phyloP scores from a whole-genome alignment of 2,888 invertebrate genomes.

The Yponomeuta cagnagella region DNA sequence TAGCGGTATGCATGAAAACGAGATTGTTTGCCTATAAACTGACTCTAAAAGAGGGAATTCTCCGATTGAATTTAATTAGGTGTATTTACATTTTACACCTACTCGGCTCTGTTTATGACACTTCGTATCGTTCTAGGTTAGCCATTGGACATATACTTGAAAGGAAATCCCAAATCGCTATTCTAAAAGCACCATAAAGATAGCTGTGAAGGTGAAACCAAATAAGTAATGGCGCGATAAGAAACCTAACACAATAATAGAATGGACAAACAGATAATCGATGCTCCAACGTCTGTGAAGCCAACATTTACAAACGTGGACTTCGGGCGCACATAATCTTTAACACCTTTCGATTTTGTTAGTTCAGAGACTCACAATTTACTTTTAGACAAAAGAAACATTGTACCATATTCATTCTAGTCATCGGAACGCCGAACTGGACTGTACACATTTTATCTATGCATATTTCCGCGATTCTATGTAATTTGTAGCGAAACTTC shows the following conservation, averaged over 20 bases:
- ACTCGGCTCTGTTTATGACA: background rate
- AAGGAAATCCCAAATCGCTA: background rate
- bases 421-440: background rate
- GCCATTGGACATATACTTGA: background rate
- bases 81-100: background rate
- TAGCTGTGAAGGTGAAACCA: background rate
- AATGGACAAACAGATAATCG: conserved; percentile 42
- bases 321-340: conserved; percentile 19
- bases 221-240: conserved; percentile 34
- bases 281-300: conserved; percentile 28
- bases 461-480: background rate
- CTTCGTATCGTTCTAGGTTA: background rate
- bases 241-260: conserved; percentile 29
- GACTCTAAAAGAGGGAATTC: background rate
- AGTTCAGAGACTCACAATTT: conserved; percentile 27
- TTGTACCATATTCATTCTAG: background rate
- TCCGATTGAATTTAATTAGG: background rate
- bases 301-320: conserved; percentile 41
- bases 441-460: background rate
- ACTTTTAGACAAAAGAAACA: background rate
- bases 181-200: background rate
- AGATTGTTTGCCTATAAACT: background rate
- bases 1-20: background rate
- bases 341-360: conserved; percentile 29
- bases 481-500: background rate